Evolutionary conservation across 2,888 invertebrate species (phyloP).

Genomic region (Athripsodes cinereus): DNA sequence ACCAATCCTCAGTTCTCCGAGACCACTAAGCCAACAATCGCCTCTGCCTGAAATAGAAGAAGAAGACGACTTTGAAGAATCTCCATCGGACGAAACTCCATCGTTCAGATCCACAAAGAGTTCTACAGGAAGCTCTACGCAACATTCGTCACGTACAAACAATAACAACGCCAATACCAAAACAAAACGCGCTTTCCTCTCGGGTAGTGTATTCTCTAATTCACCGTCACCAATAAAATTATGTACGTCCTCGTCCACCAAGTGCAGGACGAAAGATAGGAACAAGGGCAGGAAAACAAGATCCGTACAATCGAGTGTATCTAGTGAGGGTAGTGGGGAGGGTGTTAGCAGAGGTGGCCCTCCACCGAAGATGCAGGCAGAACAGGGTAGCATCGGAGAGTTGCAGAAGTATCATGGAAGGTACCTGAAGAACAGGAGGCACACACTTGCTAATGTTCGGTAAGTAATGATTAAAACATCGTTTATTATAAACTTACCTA

Average conservation of each 20-base stretch:
- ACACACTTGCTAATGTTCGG: conserved; percentile 90
- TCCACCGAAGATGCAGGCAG: conserved; percentile 79
- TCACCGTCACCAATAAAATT: conserved; percentile 57
- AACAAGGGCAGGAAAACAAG: conserved; percentile 42
- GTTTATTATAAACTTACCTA: no score
- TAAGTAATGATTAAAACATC: conserved; percentile 51
- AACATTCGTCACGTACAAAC: conserved; percentile 46
- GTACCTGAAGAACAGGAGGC: conserved; percentile 79
- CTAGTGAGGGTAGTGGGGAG: conserved; percentile 23
- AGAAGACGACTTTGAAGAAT: conserved; percentile 62
- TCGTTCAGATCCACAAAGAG: conserved; percentile 49
- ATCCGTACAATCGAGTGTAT: conserved; percentile 31
- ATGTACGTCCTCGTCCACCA: conserved; percentile 51
- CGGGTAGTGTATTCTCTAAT: conserved; percentile 40
- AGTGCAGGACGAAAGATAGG: conserved; percentile 48
- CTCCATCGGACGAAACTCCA: conserved; percentile 48
- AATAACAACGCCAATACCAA: conserved; percentile 33
- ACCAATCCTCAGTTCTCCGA: conserved; percentile 49
- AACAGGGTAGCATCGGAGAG: conserved; percentile 86
- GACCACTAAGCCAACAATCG: conserved; percentile 61
- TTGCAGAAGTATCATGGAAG: conserved; percentile 83
- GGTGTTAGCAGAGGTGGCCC: conserved; percentile 32
- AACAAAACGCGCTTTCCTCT: conserved; percentile 27
- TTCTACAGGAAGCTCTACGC: conserved; percentile 48
- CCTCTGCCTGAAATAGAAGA: conserved; percentile 78